Conservation (phyloP, 1,140 invertebrate genomes). For the Drosophila murphyi region DNA sequence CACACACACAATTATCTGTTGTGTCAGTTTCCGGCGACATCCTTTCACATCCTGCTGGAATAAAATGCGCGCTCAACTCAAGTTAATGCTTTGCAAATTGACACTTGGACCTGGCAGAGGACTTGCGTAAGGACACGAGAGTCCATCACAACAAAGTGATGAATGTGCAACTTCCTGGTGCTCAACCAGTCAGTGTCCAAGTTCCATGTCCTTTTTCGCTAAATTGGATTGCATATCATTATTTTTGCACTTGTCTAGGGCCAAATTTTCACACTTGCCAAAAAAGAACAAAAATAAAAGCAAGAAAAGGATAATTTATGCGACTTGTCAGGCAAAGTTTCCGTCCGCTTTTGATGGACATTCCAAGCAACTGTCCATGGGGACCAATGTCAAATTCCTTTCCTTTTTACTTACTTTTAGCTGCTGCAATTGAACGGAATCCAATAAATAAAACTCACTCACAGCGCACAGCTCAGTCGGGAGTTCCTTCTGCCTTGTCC, state of each 20-base stretch:
- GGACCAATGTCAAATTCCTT: slow-evolving; percentile 34
- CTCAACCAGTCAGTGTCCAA: slow-evolving; percentile 21
- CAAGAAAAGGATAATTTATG: slow-evolving; percentile 78
- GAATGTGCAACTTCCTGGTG: slow-evolving; percentile 78
- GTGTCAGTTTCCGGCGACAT: background rate
- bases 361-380: slow-evolving; percentile 56
- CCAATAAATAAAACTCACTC: slow-evolving; percentile 66
- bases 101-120: slow-evolving; percentile 55
- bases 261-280: slow-evolving; percentile 74
- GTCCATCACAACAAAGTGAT: slow-evolving; percentile 75
- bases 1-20: slow-evolving; percentile 5
- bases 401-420: slow-evolving; percentile 1
- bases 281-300: slow-evolving; percentile 29
- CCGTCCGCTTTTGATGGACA: slow-evolving; percentile 54
- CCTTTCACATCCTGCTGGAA: background rate
- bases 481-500: background rate
- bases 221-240: slow-evolving; percentile 83
- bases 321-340: slow-evolving; percentile 44
- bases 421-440: slow-evolving; percentile 54
- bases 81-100: slow-evolving; percentile 78
- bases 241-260: slow-evolving; percentile 77
- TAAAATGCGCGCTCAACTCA: slow-evolving; percentile 25
- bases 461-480: background rate
- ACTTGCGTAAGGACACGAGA: background rate
- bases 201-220: slow-evolving; percentile 44